phyloP scores from a whole-genome alignment of 2,888 invertebrate genomes.

The Phaedon cochleariae region DNA sequence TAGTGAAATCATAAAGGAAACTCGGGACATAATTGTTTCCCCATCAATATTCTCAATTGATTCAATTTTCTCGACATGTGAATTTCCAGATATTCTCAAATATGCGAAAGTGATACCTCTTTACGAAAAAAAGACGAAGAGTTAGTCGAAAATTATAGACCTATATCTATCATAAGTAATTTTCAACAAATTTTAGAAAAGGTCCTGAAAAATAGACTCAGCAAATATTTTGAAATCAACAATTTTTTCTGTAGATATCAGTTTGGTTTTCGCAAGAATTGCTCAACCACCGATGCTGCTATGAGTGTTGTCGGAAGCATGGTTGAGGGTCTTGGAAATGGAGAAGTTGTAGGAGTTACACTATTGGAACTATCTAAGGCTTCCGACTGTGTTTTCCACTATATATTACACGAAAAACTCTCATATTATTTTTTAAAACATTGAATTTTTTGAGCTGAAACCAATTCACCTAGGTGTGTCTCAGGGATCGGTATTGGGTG shows the following conservation, averaged over 20 bases:
- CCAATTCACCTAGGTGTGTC: no score
- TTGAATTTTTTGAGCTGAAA: no score
- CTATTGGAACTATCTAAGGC: conserved; percentile 2
- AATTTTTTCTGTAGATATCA: not conserved
- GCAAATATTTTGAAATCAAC: not conserved
- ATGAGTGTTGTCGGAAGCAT: not conserved
- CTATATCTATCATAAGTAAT: not conserved
- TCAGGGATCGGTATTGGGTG: no score
- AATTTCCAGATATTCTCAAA: not conserved
- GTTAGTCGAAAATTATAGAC: not conserved
- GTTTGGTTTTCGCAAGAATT: conserved; percentile 4
- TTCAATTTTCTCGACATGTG: not conserved
- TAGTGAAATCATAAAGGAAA: no score
- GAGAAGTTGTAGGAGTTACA: not conserved
- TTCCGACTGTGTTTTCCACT: not conserved
- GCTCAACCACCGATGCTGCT: not conserved
- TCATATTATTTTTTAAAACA: no score
- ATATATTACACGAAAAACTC: no score
- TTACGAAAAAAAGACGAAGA: not conserved
- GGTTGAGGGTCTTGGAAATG: not conserved
- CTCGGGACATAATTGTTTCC: not conserved
- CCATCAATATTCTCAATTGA: not conserved
- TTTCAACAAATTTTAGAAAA: no score
- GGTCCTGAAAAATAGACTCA: not conserved
- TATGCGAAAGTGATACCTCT: not conserved